Evolutionary conservation across 2,113 vertebrate genomes (phyloP).

Genomic region (Aptenodytes patagonicus): DNA sequence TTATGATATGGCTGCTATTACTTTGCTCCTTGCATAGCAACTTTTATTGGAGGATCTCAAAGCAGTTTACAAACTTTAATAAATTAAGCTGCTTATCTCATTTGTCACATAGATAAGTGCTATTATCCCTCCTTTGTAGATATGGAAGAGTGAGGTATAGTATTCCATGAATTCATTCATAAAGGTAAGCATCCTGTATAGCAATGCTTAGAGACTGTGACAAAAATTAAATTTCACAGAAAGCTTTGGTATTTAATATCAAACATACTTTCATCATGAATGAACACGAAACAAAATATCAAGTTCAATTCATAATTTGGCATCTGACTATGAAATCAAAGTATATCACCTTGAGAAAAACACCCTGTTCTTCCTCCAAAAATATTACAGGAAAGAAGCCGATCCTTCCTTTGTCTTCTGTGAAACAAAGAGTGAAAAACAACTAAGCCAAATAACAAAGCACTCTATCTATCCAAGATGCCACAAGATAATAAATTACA

Average conservation of each 20-base stretch:
- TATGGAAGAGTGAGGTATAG: background rate
- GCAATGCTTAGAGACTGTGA: background rate
- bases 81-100: conserved; percentile 42
- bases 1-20: conserved; percentile 3
- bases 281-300: conserved; percentile 53
- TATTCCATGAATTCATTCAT: background rate
- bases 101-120: conserved; percentile 42
- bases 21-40: background rate
- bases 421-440: conserved; percentile 14
- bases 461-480: conserved; percentile 25
- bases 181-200: background rate
- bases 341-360: conserved; percentile 24
- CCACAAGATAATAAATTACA: conserved; percentile 27
- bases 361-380: conserved; percentile 23
- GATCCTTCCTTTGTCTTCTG: background rate
- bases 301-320: conserved; percentile 19
- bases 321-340: conserved; percentile 49
- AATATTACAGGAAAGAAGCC: conserved; percentile 3
- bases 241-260: conserved; percentile 2
- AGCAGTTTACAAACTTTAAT: conserved; percentile 47
- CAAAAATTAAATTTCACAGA: background rate
- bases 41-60: background rate
- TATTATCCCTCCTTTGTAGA: conserved; percentile 27
- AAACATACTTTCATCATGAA: conserved; percentile 29
- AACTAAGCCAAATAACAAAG: conserved; percentile 51